These are phyloP conservation scores for Centropus bengalensis DNA, from an alignment of 2,113 vertebrate genomes.

Conservation along the genomic window DNA sequence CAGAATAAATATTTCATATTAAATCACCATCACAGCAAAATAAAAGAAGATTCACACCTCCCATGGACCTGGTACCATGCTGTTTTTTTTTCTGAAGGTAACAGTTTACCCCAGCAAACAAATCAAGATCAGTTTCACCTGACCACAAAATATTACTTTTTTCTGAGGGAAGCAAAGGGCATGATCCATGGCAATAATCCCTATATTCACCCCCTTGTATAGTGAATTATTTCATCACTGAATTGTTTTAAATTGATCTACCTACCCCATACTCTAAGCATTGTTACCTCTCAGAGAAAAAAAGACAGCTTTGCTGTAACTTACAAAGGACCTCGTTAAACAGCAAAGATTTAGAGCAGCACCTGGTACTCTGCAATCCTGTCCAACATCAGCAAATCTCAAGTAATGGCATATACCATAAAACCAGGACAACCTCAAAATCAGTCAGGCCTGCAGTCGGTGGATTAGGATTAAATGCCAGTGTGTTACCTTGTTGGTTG, in stretches of 20 bases:
- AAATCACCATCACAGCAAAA: not conserved
- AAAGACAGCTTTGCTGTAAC: not conserved
- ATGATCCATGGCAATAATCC: not conserved
- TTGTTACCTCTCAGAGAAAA: not conserved
- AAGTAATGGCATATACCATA: not conserved
- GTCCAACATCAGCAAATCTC: not conserved
- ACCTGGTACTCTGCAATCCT: not conserved
- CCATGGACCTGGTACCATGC: not conserved
- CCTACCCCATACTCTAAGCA: not conserved
- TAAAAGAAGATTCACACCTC: not conserved
- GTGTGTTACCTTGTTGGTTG: not conserved
- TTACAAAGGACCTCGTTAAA: not conserved
- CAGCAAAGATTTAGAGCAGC: not conserved
- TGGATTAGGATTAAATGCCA: not conserved
- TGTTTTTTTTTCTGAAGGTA: not conserved
- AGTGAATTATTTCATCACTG: not conserved
- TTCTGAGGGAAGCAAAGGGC: too few relatives aligned
- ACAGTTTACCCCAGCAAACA: not conserved
- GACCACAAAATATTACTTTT: not conserved
- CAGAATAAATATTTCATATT: not conserved
- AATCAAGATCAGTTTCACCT: not conserved
- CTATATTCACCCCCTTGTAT: not conserved
- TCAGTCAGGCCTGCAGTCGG: not conserved
- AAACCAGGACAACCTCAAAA: not conserved
- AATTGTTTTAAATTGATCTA: not conserved